A percentile compares a stretch with the other conserved stretches of the same genome.
phyloP scores from a whole-genome alignment of 2,113 vertebrate species.

The Tachycineta bicolor region DNA sequence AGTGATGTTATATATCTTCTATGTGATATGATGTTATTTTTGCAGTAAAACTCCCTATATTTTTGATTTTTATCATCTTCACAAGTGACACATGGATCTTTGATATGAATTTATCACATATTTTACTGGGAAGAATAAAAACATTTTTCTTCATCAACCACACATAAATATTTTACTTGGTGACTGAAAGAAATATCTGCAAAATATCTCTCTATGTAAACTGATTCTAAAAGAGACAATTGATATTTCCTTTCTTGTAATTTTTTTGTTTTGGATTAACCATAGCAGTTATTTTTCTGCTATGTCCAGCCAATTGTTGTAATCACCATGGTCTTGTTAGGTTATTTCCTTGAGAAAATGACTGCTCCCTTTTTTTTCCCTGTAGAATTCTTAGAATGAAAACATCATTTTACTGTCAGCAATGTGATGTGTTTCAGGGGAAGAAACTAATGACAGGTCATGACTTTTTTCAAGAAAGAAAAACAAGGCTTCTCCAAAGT shows the following conservation, averaged over 20 bases:
- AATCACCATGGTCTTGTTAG: slow-evolving; percentile 32
- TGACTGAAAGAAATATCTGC: background rate
- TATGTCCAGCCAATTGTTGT: slow-evolving; percentile 17
- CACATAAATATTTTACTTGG: background rate
- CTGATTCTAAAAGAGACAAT: background rate
- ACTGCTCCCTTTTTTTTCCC: slow-evolving; percentile 25
- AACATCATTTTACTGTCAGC: slow-evolving; percentile 64
- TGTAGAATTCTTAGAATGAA: slow-evolving; percentile 52
- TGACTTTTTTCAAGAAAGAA: slow-evolving; percentile 31
- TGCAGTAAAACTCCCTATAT: background rate
- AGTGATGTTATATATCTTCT: background rate
- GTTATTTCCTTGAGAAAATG: slow-evolving; percentile 54
- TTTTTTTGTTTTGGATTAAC: slow-evolving; percentile 15
- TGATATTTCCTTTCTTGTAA: slow-evolving; percentile 17
- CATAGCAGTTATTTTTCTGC: slow-evolving; percentile 25
- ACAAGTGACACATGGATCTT: background rate
- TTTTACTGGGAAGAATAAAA: background rate
- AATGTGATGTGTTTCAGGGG: slow-evolving; percentile 53
- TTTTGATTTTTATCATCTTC: background rate
- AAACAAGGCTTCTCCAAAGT: slow-evolving; percentile 49
- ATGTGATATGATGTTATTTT: background rate
- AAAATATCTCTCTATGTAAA: background rate
- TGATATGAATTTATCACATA: background rate
- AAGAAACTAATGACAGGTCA: slow-evolving; percentile 68
- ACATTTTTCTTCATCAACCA: background rate